These are phyloP conservation scores for Syndactyla subalaris DNA, from an alignment of 2,797 vertebrate genomes.

Conservation along the genomic window DNA sequence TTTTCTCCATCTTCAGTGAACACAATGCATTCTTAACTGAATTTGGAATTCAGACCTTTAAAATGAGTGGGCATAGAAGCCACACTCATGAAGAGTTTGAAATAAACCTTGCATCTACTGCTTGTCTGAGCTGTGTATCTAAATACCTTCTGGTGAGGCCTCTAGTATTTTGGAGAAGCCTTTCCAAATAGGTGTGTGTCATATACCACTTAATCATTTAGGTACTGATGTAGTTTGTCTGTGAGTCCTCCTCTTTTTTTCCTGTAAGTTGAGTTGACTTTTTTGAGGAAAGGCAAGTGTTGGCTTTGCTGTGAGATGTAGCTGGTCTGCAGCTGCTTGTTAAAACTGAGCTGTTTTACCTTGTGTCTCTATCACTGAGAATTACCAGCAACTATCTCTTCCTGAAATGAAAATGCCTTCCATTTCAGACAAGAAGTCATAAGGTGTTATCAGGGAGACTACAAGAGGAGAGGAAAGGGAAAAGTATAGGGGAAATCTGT, in stretches of 20 bases:
- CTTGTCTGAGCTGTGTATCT: background rate
- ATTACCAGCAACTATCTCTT: background rate
- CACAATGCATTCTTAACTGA: background rate
- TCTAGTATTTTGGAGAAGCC: background rate
- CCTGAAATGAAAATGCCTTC: background rate
- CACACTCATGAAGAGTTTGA: background rate
- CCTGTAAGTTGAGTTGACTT: background rate
- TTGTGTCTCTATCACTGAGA: background rate
- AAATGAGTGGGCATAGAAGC: background rate
- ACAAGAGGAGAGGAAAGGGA: background rate
- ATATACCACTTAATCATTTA: conserved; percentile 17
- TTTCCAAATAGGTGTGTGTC: conserved; percentile 27
- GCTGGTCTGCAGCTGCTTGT: background rate
- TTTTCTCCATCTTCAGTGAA: background rate
- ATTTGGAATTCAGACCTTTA: conserved; percentile 16
- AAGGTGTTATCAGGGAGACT: background rate
- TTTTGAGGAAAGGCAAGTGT: background rate
- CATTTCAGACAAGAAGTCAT: background rate
- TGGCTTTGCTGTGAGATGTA: background rate
- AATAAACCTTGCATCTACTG: conserved; percentile 11
- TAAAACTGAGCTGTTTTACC: background rate
- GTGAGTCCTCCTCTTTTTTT: background rate
- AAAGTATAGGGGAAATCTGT: background rate
- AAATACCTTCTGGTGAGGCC: background rate
- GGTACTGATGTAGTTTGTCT: background rate